phyloP scores from a whole-genome alignment of 2,113 vertebrate species.

The Nothocercus julius region DNA sequence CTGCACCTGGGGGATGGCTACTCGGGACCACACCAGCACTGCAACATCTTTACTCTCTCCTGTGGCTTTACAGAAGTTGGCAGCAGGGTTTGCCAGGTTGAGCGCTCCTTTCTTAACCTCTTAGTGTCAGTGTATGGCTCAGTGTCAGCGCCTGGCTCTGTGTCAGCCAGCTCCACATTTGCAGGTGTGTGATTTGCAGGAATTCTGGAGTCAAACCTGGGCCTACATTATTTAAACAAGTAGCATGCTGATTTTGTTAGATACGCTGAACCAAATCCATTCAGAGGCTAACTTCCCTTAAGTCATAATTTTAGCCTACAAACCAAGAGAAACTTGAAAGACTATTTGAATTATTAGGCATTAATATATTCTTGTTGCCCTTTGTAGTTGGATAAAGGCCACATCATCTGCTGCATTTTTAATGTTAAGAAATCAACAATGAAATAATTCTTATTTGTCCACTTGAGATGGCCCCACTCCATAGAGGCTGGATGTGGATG shows the following conservation, averaged over 20 bases:
- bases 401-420: not conserved
- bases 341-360: not conserved
- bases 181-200: not conserved
- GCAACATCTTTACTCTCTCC: not conserved
- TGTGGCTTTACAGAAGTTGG: not conserved
- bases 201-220: not conserved
- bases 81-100: not conserved
- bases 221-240: not conserved
- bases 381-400: not conserved
- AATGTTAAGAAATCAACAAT: not conserved
- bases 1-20: not conserved
- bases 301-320: not conserved
- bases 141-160: not conserved
- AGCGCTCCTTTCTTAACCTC: not conserved
- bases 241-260: not conserved
- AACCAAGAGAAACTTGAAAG: not conserved
- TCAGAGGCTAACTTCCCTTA: not conserved
- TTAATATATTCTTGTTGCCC: not conserved
- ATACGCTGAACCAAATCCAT: not conserved
- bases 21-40: not conserved
- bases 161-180: not conserved
- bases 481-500: not conserved
- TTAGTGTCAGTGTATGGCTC: not conserved
- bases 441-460: not conserved
- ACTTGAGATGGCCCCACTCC: not conserved